phyloP scores from a whole-genome alignment of 2,113 vertebrate genomes.

The Mustela lutreola region DNA sequence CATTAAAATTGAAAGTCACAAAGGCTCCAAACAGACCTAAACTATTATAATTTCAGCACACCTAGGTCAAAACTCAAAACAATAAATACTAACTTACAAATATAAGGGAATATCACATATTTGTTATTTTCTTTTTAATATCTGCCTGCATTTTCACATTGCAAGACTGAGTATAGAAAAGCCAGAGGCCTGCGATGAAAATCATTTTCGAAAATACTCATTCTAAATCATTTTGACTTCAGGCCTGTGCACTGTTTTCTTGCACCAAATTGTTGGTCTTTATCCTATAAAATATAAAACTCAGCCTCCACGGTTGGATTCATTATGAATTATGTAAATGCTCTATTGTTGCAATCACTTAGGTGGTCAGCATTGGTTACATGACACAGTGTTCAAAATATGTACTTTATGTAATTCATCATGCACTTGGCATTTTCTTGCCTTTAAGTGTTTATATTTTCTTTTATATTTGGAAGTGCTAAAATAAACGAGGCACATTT shows the following conservation, averaged over 20 bases:
- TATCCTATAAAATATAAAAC: neutral
- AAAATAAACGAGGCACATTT: neutral
- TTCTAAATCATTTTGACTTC: neutral
- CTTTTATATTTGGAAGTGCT: constrained; percentile 26
- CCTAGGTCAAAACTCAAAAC: neutral
- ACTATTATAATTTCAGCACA: neutral
- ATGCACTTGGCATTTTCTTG: neutral
- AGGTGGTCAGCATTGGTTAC: neutral
- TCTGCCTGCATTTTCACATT: neutral
- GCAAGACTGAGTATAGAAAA: neutral
- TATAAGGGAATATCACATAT: neutral
- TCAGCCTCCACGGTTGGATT: neutral
- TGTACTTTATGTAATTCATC: neutral
- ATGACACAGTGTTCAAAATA: neutral
- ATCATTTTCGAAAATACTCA: neutral
- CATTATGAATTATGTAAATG: neutral
- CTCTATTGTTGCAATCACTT: neutral
- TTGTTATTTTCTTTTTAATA: neutral
- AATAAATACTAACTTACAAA: neutral
- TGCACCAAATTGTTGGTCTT: neutral
- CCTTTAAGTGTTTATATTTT: neutral
- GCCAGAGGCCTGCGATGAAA: neutral
- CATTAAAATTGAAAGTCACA: neutral
- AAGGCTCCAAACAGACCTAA: neutral
- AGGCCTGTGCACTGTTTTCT: neutral